A percentile compares a stretch with the other conserved stretches of the same genome.
These are phyloP conservation scores for Micromussa lordhowensis DNA, from an alignment of 92 coral and sea anemone species.

Conservation along the genomic window DNA sequence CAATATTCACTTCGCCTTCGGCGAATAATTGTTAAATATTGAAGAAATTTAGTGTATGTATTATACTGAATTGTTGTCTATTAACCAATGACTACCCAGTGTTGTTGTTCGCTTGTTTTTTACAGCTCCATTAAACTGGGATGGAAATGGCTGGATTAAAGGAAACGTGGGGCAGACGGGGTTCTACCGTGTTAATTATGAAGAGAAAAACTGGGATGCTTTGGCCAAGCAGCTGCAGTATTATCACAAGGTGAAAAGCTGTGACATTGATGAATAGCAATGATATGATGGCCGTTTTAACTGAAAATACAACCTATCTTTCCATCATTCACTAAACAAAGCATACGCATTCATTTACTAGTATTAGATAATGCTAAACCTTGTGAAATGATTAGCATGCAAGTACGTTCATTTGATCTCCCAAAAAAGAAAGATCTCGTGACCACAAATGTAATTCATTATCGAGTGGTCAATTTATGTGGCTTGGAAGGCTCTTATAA, in stretches of 20 bases:
- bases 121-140: constrained; percentile 60
- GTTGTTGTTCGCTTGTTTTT: not conserved
- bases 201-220: constrained; percentile 58
- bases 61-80: not conserved
- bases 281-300: not conserved
- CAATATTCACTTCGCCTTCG: too few relatives aligned
- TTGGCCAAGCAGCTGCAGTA: constrained; percentile 60
- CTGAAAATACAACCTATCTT: not conserved
- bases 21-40: too few relatives aligned
- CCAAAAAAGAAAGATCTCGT: too few relatives aligned
- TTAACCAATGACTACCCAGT: not conserved
- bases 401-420: too few relatives aligned
- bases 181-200: constrained; percentile 84
- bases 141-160: constrained; percentile 84
- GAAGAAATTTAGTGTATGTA: too few relatives aligned
- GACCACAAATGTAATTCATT: too few relatives aligned
- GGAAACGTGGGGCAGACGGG: constrained; percentile 79
- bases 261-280: too few relatives aligned
- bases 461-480: too few relatives aligned
- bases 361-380: too few relatives aligned
- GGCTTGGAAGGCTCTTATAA: too few relatives aligned
- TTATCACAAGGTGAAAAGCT: constrained; percentile 40
- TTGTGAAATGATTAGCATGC: too few relatives aligned
- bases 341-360: too few relatives aligned
- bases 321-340: not conserved